phyloP scores from a whole-genome alignment of 2,888 invertebrate genomes.

The Tetrapedia diversipes region DNA sequence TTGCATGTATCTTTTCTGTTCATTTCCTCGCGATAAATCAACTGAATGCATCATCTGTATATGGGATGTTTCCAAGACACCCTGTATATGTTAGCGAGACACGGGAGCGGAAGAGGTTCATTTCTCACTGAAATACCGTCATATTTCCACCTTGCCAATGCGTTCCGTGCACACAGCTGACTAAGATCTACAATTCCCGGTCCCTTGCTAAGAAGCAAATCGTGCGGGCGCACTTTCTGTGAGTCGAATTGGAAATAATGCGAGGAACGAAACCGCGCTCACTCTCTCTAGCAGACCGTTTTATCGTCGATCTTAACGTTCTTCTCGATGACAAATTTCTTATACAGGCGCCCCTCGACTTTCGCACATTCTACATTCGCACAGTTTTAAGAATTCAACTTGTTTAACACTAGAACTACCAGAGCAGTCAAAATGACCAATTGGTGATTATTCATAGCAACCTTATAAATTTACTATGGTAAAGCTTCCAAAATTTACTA shows the following conservation, averaged over 20 bases:
- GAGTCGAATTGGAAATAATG: slow-evolving; percentile 47
- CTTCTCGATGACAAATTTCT: slow-evolving; percentile 23
- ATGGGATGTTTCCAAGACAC: neutral
- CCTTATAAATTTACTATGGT: too few relatives aligned
- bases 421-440: too few relatives aligned
- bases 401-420: too few relatives aligned
- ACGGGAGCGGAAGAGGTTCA: slow-evolving; percentile 51
- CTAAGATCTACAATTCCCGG: slow-evolving; percentile 55
- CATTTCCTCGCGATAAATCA: neutral
- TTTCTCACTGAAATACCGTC: slow-evolving; percentile 68
- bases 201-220: slow-evolving; percentile 54
- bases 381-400: too few relatives aligned
- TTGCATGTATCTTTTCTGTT: too few relatives aligned
- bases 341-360: neutral
- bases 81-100: neutral
- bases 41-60: neutral
- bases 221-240: slow-evolving; percentile 29
- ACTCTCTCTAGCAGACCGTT: slow-evolving; percentile 2
- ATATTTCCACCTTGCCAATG: slow-evolving; percentile 58
- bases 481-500: too few relatives aligned
- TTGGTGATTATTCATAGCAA: too few relatives aligned
- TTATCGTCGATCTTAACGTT: slow-evolving; percentile 29
- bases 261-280: slow-evolving; percentile 27
- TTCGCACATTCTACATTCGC: too few relatives aligned
- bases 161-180: slow-evolving; percentile 46